Conservation (phyloP, 92 coral and sea anemone species). For the Parazoanthus darwini region DNA sequence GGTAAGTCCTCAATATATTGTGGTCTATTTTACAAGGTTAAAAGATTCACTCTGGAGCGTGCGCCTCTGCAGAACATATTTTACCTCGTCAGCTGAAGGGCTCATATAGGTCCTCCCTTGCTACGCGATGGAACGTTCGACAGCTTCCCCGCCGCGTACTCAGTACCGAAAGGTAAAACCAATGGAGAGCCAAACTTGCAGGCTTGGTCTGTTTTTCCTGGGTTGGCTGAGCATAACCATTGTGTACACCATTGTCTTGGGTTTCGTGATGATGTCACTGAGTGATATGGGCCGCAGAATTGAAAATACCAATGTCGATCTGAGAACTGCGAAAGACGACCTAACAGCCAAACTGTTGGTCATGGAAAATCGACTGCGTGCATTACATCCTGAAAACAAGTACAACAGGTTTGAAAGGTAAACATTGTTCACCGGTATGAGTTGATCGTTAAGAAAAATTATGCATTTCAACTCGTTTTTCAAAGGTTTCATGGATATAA, state of each 20-base stretch:
- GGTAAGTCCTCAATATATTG: no score
- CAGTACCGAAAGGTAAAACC: not conserved
- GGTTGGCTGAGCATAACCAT: not conserved
- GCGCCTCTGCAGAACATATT: no score
- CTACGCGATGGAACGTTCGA: not conserved
- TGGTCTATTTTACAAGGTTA: no score
- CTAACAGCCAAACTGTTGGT: not conserved
- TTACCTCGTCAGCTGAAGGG: no score
- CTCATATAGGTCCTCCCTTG: not conserved
- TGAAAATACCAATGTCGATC: conserved; percentile 1
- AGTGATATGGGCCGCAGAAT: not conserved
- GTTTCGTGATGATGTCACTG: conserved; percentile 21
- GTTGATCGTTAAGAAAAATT: no score
- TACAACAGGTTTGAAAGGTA: not conserved
- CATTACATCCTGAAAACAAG: not conserved
- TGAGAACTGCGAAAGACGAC: conserved; percentile 13
- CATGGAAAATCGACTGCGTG: conserved; percentile 14
- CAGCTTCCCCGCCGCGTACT: no score
- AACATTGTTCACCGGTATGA: not conserved
- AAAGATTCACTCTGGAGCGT: no score
- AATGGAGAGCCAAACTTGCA: not conserved
- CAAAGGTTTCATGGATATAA: no score
- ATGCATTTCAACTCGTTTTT: not conserved
- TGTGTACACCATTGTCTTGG: not conserved
- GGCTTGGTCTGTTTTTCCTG: not conserved